phyloP scores from a whole-genome alignment of 2,888 invertebrate genomes.

The Eledone cirrhosa region DNA sequence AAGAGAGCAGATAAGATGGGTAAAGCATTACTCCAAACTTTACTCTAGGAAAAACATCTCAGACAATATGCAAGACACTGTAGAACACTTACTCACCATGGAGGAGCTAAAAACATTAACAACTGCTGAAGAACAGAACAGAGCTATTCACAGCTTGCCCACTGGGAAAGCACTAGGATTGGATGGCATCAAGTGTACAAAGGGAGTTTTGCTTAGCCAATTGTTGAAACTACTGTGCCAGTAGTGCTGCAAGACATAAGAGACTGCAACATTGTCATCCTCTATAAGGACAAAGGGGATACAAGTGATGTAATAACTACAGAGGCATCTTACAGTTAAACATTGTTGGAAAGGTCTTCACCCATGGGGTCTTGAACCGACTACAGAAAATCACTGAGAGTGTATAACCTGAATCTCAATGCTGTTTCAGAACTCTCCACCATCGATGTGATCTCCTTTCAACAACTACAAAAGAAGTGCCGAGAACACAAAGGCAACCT shows the following conservation, averaged over 20 bases:
- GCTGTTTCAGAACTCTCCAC: neutral
- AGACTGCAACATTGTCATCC: constrained; percentile 35
- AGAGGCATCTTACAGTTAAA: constrained; percentile 38
- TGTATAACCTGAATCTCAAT: neutral
- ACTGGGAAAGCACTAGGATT: too few species aligned
- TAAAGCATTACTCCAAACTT: too few species aligned
- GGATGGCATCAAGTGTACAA: too few species aligned
- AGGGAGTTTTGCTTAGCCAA: too few species aligned
- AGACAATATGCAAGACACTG: too few species aligned
- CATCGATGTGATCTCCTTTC: neutral
- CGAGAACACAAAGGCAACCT: too few species aligned
- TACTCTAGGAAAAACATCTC: too few species aligned
- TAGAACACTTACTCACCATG: too few species aligned
- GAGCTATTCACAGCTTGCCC: too few species aligned
- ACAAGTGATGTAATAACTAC: constrained; percentile 39
- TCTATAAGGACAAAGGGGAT: constrained; percentile 41
- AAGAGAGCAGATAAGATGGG: neutral
- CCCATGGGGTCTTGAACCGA: constrained; percentile 6
- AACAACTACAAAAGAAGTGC: neutral
- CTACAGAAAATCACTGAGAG: neutral
- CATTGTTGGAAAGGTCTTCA: constrained; percentile 34
- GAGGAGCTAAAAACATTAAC: too few species aligned
- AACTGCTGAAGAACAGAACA: too few species aligned
- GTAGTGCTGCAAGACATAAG: constrained; percentile 13
- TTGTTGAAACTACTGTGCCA: too few species aligned